Base-by-base conservation (phyloP, 2,113 vertebrate species). In the Paratilapia polleni region DNA sequence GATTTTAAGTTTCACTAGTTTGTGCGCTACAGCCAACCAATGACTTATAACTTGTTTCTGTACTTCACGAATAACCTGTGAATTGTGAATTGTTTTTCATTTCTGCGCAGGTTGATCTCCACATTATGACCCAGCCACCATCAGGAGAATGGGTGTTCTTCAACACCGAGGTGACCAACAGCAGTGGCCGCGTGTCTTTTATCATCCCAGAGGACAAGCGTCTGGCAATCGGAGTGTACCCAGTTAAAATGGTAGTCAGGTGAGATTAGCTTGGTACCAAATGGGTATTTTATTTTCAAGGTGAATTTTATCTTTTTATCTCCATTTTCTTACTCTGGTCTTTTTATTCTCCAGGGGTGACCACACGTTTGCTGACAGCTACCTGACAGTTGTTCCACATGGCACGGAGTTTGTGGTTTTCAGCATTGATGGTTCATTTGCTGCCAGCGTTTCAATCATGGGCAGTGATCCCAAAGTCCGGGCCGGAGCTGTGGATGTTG, bases 401-500 rank as follows among this genome's bases (percentile, higher is more conserved):
- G 97, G 97, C 89, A 99, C 98, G 0, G 98, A 99, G 94, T 99
- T 99, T 5, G 98, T 99, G 90, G 98, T 98, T 66, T 99, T 99
- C 96, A 99, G 98, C 88, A 99, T 99, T 0, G 98, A 99, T 0
- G 98, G 98, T 66, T 99, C 98, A 84, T 99, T 99, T 24, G 98
- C 98, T 5, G 98, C 98, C 93, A 99, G 98, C 0, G 98, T 99
- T 9, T 99, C 98, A 17, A 99, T 99, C 94, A 99, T 99, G 98
- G 98, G 98, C 89, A 99, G 98, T 0, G 98, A 99, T 92, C 98
- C 98, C 77, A 99, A 99, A 95, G 98, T 99, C 89, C 95, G 98
- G 0, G 97, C 98, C 0, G 98, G 98, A 81, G 98, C 98, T 0
- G 98, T 99, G 36, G 98, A 99, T 1, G 98, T 99, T 13, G 98